These are phyloP conservation scores for Drosophila basisetae DNA, from an alignment of 2,888 invertebrate species.

Conservation along the genomic window DNA sequence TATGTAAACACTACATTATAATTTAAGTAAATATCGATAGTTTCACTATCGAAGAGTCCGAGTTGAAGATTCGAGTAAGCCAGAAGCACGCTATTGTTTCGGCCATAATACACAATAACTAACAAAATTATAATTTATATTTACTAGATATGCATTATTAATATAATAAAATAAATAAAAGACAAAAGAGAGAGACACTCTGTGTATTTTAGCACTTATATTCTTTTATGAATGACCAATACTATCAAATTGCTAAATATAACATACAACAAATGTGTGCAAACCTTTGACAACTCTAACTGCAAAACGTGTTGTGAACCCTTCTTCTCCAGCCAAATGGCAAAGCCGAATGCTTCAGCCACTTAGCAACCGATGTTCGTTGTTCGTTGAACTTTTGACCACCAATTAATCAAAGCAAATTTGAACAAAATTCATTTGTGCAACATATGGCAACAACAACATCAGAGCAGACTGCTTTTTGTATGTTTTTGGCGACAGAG, in stretches of 20 bases:
- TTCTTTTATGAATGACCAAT: background rate
- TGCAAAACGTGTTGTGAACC: background rate
- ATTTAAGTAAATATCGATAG: too few species aligned
- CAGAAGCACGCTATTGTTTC: too few species aligned
- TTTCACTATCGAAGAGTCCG: too few species aligned
- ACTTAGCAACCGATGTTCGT: constrained; percentile 56
- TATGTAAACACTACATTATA: too few species aligned
- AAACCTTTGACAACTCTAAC: background rate
- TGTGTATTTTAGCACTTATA: background rate
- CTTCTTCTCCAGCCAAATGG: constrained; percentile 1
- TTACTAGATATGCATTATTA: background rate
- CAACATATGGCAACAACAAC: constrained; percentile 70
- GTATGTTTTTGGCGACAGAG: constrained; percentile 44
- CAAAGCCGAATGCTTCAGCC: constrained; percentile 23
- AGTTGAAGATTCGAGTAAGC: too few species aligned
- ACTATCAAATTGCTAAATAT: background rate
- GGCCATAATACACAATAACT: background rate
- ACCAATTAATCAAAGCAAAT: constrained; percentile 77
- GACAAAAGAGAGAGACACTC: background rate
- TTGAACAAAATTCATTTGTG: constrained; percentile 77
- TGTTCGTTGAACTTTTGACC: constrained; percentile 78
- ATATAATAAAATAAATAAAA: background rate
- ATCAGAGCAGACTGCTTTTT: constrained; percentile 65
- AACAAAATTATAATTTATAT: background rate
- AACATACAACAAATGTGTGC: background rate